Evolutionary conservation across 2,113 vertebrate species (phyloP), one percentile per base, ranked within the genome.

Genomic region (Apteryx mantelli): DNA sequence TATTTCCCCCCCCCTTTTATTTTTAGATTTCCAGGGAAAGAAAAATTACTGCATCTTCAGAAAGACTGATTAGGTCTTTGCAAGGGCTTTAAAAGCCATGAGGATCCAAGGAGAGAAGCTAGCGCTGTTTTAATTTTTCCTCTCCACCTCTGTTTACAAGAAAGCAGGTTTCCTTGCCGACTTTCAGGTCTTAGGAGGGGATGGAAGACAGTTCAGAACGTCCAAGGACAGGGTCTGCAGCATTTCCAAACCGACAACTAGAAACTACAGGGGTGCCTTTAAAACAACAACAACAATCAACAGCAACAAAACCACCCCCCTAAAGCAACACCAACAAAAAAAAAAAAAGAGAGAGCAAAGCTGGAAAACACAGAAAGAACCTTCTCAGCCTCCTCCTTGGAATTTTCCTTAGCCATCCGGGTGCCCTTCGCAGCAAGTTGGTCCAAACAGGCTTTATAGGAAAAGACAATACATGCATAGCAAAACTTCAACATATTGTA

Each of bases 361-460:
- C 79, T 94, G 63, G 84, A 77, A 92, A 94, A 65, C 48, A 66
- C 42, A 77, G 58, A 81, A n/a, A 34, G 73, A 82, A 88, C 85
- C 88, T 76, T 78, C 70, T 26, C 81, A 97, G 84, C 78, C 82
- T 97, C 89, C 91, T 95, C 91, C 76, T 94, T 96, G 96, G 71
- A 42, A 64, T 89, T 95, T 86, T 60, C 96, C 89, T 70, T 87
- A 83, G 86, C 83, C 95, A 92, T 60, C 64, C 32, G 15, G 38
- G 71, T 75, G 86, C 82, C 91, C 89, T 77, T 92, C 8, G 9
- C 25, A 56, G 1, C 93, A 78, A 89, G 71, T 13, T 36, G 75
- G 70, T 93, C 91, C 92, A 82, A 50, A 63, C 85, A 89, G 94
- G 85, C 71, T 96, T 90, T 53, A 73, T 18, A 91, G 81, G 82